Base-by-base conservation (phyloP, 2,113 vertebrate genomes). In the Mesoclemmys tuberculata region DNA sequence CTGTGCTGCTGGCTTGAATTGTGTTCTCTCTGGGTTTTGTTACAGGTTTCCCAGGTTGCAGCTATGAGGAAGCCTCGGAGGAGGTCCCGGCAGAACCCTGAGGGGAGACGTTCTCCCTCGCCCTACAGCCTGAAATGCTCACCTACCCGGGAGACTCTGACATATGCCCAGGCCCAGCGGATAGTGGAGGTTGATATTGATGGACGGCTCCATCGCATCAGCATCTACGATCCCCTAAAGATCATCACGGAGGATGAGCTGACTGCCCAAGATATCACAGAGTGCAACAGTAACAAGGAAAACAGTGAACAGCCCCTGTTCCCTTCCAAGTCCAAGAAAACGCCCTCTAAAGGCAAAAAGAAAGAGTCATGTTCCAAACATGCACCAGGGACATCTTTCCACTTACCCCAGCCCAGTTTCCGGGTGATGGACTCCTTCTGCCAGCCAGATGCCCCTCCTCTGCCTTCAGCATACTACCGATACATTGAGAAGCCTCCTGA, bases 201-300 rank as follows among this genome's bases (percentile, higher is more conserved):
- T 22, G 99, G 99, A 22, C 98, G 99, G 55, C 98, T 99, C 24
- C 99, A 99, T 64, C 99, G 99, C 41, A 99, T 99, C 95, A 99
- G 99, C 96, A 99, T 99, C 97, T 99, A 99, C 3, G 99, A 99
- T 88, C 99, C 99, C 4, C 96, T 99, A n/a, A 99, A 98, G 38
- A 99, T 99, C 96, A 99, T 99, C 92, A 99, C 99, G 0, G 99
- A 99, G 89, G 99, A 99, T 3, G 99, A 99, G 90, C 98, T 99
- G 97, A 99, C 98, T 2, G 99, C 99, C 84, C 99, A 99, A 98
- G 99, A 99, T 95, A 99, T 99, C 94, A 99, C 98, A 0, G 99
- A 99, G 96, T 99, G 99, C 97, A 99, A 99, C 93, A 99, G 99
- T 97, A 99, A 99, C 98, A 99, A 99, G 96, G 99, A 99, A 93